Percentiles rank a stretch among this genome's conserved stretches.
phyloP scores from a whole-genome alignment of 2,113 vertebrate species.

The Gobiocypris rarus region DNA sequence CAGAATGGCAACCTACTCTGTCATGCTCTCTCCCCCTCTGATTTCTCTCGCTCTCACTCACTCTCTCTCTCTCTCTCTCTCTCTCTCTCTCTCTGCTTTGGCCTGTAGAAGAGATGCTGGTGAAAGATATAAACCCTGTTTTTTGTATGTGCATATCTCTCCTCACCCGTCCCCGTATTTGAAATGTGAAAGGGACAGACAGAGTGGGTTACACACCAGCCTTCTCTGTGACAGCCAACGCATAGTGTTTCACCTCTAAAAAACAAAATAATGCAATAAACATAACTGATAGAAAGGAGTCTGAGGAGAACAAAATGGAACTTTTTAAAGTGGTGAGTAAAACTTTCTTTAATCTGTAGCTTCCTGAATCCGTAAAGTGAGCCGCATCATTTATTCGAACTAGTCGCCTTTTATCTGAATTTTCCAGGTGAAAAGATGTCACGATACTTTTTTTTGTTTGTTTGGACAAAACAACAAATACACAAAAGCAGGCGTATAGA shows the following conservation, averaged over 20 bases:
- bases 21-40: constrained; percentile 49
- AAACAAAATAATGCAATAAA: constrained; percentile 60
- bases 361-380: constrained; percentile 48
- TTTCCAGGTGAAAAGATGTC: constrained; percentile 9
- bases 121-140: constrained; percentile 54
- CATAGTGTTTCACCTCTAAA: constrained; percentile 75
- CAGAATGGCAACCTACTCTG: constrained; percentile 55
- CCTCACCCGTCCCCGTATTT: constrained; percentile 46
- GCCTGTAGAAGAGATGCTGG: constrained; percentile 42
- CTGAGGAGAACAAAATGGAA: constrained; percentile 77
- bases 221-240: constrained; percentile 76
- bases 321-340: constrained; percentile 75
- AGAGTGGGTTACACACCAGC: constrained; percentile 58
- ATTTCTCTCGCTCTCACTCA: constrained; percentile 36
- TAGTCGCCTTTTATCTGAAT: background rate
- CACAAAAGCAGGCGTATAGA: background rate
- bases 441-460: background rate
- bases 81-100: constrained; percentile 28
- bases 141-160: constrained; percentile 46
- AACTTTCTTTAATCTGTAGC: constrained; percentile 72
- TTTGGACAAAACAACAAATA: constrained; percentile 3
- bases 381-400: constrained; percentile 33
- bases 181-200: constrained; percentile 47
- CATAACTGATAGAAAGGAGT: constrained; percentile 53
- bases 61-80: constrained; percentile 30